Evolutionary conservation across 2,113 vertebrate genomes (phyloP).

Genomic region (Pachypanchax playfairii): DNA sequence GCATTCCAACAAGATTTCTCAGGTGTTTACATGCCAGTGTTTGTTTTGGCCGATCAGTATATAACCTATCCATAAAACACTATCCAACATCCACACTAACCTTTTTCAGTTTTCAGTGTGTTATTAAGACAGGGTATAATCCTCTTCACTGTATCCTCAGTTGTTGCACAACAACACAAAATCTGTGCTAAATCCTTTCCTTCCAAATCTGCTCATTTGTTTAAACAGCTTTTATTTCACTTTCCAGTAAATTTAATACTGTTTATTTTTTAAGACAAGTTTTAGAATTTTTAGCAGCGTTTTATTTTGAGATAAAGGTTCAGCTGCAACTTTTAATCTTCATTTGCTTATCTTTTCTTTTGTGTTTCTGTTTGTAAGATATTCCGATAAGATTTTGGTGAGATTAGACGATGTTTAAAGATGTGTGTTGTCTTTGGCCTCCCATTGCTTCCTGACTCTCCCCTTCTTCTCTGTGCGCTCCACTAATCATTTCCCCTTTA

Average conservation of each 20-base stretch:
- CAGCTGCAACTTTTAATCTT: constrained; percentile 57
- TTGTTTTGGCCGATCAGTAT: not conserved
- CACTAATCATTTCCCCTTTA: constrained; percentile 69
- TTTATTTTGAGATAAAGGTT: constrained; percentile 44
- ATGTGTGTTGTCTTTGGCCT: constrained; percentile 56
- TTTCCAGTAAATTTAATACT: constrained; percentile 63
- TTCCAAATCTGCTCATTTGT: constrained; percentile 58
- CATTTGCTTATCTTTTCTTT: constrained; percentile 47
- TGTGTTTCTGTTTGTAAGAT: constrained; percentile 52
- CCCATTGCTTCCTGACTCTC: constrained; percentile 51
- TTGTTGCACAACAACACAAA: constrained; percentile 53
- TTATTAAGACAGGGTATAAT: constrained; percentile 46
- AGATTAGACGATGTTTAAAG: constrained; percentile 64
- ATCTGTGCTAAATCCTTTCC: constrained; percentile 52
- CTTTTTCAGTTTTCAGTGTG: constrained; percentile 27
- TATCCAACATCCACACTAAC: not conserved
- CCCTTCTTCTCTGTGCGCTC: constrained; percentile 43
- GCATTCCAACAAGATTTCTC: too few species aligned
- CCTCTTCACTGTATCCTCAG: constrained; percentile 33
- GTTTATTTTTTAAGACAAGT: constrained; percentile 55
- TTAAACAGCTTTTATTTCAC: constrained; percentile 63
- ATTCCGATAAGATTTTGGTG: constrained; percentile 57
- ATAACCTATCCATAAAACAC: not conserved
- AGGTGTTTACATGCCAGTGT: not conserved
- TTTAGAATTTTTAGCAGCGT: constrained; percentile 30